A percentile compares a stretch with the other conserved stretches of the same genome.
phyloP scores from a whole-genome alignment of 2,113 vertebrate species.

The Triplophysa siluroides region DNA sequence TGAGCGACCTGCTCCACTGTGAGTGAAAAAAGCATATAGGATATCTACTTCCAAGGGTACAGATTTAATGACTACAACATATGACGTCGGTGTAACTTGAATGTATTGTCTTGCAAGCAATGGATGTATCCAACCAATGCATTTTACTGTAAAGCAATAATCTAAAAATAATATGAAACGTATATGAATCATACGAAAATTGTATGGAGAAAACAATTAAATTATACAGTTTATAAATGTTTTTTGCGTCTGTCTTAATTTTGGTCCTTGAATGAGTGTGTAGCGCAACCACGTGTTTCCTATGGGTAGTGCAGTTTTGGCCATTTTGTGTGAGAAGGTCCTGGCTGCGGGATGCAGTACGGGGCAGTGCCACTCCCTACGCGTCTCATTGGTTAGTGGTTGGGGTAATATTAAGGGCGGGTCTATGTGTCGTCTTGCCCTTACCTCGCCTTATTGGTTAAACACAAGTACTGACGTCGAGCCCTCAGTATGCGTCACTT shows the following conservation, averaged over 20 bases:
- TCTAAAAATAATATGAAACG: constrained; percentile 51
- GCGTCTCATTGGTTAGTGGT: too few species aligned
- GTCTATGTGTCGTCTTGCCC: too few species aligned
- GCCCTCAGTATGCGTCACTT: too few species aligned
- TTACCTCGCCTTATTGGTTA: too few species aligned
- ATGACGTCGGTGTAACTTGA: constrained; percentile 69
- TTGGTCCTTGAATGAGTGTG: neutral
- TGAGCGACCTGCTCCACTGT: constrained; percentile 86
- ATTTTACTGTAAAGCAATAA: constrained; percentile 68
- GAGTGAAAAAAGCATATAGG: constrained; percentile 77
- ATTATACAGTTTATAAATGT: constrained; percentile 47
- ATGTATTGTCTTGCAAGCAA: constrained; percentile 68
- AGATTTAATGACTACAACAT: constrained; percentile 64
- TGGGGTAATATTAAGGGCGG: too few species aligned
- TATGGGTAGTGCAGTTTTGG: neutral
- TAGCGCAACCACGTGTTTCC: neutral
- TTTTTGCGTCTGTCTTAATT: constrained; percentile 16
- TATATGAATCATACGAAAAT: constrained; percentile 47
- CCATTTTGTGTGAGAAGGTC: too few species aligned
- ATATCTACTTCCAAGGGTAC: constrained; percentile 73
- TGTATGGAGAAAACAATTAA: constrained; percentile 51
- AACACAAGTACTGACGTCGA: too few species aligned
- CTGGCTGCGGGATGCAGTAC: too few species aligned
- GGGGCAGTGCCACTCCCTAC: too few species aligned
- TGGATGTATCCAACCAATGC: constrained; percentile 63